Evolutionary conservation across 1,140 invertebrate genomes (phyloP), one percentile per base, ranked within the genome.

Genomic region (Micrasema minimum): DNA sequence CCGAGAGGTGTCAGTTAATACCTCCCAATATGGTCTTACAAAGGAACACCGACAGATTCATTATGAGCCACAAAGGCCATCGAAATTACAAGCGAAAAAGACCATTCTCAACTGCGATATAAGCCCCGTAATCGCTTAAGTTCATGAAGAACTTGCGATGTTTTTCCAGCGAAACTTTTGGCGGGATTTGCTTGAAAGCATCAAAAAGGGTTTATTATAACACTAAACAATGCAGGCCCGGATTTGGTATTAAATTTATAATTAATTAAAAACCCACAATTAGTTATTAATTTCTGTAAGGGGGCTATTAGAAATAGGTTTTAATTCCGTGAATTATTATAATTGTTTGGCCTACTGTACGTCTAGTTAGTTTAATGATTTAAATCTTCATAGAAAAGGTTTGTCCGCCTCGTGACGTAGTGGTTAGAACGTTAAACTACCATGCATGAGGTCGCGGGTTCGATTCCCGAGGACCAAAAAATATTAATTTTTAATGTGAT

Each of bases 11-110:
- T 48, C 75, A 77, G 79, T 81, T 81, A 81, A 81, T 81, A 80
- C 78, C 79, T 72, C 80, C 80, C 66, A 80, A 81, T 80, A 81
- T 75, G 80, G 80, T 72, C 78, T 62, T 76, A 80, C 79, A 81
- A 81, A 81, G 80, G 31, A 68, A 80, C 75, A 80, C 80, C 79
- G 78, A 76, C 75, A 20, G 18, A 23, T 38, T 53, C 12, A 57
- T 55, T 23, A 43, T n/a, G n/a, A 11, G 18, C 11, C 23, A 11
- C 22, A 23, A 67, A 12, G 35, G 6, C 11, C 10, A 20, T 9
- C 9, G 7, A 4, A 7, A 16, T 12, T 43, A 22, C 48, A 43
- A 12, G 37, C 35, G 9, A 43, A 45, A 20, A 43, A 4, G 23
- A 7, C 0, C 2, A 16, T 57, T 67, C 5, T 14, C 7, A 18